These are phyloP conservation scores for Brachystomella parvula DNA, from an alignment of 1,140 invertebrate genomes.

Conservation along the genomic window DNA sequence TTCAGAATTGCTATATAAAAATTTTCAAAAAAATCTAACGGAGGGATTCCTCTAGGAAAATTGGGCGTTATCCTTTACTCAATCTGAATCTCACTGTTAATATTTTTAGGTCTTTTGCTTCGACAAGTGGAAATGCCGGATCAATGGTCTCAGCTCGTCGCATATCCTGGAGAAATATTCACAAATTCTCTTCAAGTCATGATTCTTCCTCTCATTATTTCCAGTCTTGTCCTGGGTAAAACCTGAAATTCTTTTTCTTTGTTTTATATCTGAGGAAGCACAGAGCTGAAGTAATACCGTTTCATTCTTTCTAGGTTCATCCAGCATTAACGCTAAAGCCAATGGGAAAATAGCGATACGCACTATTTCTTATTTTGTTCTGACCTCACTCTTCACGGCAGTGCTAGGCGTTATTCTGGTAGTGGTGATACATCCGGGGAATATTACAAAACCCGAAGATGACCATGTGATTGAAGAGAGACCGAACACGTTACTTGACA, in stretches of 20 bases:
- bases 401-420: slow-evolving; percentile 65
- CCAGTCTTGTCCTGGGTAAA: slow-evolving; percentile 72
- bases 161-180: slow-evolving; percentile 84
- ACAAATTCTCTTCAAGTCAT: slow-evolving; percentile 79
- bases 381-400: slow-evolving; percentile 71
- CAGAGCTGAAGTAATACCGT: slow-evolving; percentile 3
- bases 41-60: too few relatives aligned
- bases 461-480: slow-evolving; percentile 46
- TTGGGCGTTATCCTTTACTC: too few relatives aligned
- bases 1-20: too few relatives aligned
- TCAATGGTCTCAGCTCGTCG: slow-evolving; percentile 64
- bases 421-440: slow-evolving; percentile 66
- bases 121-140: slow-evolving; percentile 3
- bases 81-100: too few relatives aligned
- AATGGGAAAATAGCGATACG: slow-evolving; percentile 74
- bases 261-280: background rate
- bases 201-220: slow-evolving; percentile 79
- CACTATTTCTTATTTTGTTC: slow-evolving; percentile 68
- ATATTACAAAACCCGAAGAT: slow-evolving; percentile 49
- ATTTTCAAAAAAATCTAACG: too few relatives aligned
- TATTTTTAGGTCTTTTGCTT: slow-evolving; percentile 18
- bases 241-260: slow-evolving; percentile 3
- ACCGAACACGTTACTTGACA: slow-evolving; percentile 66
- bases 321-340: slow-evolving; percentile 73
- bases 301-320: slow-evolving; percentile 55